Evolutionary conservation across 1,140 invertebrate genomes (phyloP).

Genomic region (Drosophila micromelanica): DNA sequence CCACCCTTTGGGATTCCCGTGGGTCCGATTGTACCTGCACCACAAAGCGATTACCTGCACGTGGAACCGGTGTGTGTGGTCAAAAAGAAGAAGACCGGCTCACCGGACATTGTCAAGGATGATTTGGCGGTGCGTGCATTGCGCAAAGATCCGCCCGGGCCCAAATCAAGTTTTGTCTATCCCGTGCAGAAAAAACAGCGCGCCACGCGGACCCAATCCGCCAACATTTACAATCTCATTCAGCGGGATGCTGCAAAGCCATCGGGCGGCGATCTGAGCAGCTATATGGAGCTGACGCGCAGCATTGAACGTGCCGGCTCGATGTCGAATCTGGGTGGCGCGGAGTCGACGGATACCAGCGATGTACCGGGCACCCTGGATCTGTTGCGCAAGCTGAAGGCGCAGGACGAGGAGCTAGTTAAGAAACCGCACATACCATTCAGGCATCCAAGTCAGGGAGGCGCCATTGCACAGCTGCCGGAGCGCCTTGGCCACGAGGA

Average conservation of each 20-base stretch:
- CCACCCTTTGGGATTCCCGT: constrained; percentile 95
- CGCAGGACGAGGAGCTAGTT: constrained; percentile 64
- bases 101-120: constrained; percentile 92
- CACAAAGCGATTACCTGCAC: constrained; percentile 93
- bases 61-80: constrained; percentile 86
- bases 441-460: constrained; percentile 74
- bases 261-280: constrained; percentile 78
- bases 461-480: constrained; percentile 76
- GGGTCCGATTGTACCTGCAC: constrained; percentile 89
- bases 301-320: constrained; percentile 77
- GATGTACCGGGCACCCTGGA: constrained; percentile 74
- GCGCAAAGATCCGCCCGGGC: constrained; percentile 88
- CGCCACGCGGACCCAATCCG: constrained; percentile 91
- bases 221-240: constrained; percentile 91
- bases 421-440: constrained; percentile 67
- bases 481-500: constrained; percentile 56
- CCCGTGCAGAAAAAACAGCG: constrained; percentile 88
- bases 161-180: constrained; percentile 60
- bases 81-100: constrained; percentile 77
- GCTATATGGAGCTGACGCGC: constrained; percentile 72
- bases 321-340: constrained; percentile 63
- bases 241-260: constrained; percentile 85
- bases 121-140: constrained; percentile 93
- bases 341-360: constrained; percentile 21
- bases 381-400: constrained; percentile 69